Evolutionary conservation across 2,113 vertebrate species (phyloP), one percentile per base, ranked within the genome.

Genomic region (Vireo altiloquus): DNA sequence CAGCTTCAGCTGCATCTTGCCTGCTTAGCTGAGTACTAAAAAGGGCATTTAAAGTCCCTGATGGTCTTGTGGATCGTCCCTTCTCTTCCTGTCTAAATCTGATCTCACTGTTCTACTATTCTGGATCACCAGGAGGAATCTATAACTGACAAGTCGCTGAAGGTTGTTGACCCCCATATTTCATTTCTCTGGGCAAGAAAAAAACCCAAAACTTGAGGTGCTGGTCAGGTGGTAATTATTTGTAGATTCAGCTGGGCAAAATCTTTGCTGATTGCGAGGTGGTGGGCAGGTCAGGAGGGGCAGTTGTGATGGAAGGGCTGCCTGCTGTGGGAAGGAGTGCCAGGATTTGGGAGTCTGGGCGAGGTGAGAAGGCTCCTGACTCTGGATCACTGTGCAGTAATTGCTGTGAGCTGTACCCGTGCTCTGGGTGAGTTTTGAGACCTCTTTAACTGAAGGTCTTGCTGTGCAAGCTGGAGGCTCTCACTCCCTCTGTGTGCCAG

Each of bases 361-460:
- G 1, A 59, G 60, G 23, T 76, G 31, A 72, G 57, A 3, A 2
- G 28, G 5, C 1, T 49, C 1, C 22, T 49, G 3, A 1, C 4
- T 35, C 0, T 21, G 23, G 4, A 0, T 40, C 0, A 0, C 6
- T 40, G 2, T 18, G 7, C 4, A 2, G 23, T 25, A 16, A 2
- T 37, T 40, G 15, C 5, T 84, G 1, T 24, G 7, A 0, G 0
- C 7, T 70, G 0, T 44, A 3, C 2, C 6, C 1, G 0, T 37
- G 1, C 9, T 35, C 0, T 35, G 49, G 24, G 5, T 49, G 40
- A 1, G 1, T 12, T 82, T n/a, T 25, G 23, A 25, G 37, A 5
- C 3, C 4, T 54, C 13, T 10, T 22, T 27, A 11, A 3, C 3
- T 57, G 20, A 3, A 28, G 47, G 4, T 20, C 3, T 72, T 11